A percentile compares a stretch with the other conserved stretches of the same genome.
phyloP scores from a whole-genome alignment of 2,797 vertebrate genomes.

The Cynopterus sphinx region DNA sequence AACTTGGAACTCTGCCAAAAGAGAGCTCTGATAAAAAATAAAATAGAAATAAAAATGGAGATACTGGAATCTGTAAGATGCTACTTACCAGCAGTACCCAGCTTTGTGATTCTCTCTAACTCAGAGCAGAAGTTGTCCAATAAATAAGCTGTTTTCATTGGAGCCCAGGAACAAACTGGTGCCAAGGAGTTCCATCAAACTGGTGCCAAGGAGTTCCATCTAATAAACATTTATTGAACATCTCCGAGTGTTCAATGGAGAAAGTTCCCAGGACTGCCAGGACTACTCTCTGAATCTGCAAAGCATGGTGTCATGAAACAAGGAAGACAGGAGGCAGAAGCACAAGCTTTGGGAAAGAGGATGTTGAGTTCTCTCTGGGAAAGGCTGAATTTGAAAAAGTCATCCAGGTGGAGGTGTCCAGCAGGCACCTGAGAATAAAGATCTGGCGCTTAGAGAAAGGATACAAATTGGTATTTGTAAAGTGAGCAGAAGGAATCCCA shows the following conservation, averaged over 20 bases:
- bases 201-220: neutral
- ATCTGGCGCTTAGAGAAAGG: neutral
- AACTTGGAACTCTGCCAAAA: neutral
- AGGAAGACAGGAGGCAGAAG: neutral
- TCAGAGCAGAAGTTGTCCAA: neutral
- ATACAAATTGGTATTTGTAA: neutral
- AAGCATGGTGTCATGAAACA: neutral
- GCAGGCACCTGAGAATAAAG: neutral
- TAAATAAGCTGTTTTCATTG: neutral
- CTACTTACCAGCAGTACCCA: neutral
- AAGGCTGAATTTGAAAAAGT: neutral
- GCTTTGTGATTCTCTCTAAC: neutral
- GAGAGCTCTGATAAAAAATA: neutral
- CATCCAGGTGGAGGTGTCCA: neutral
- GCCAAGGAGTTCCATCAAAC: neutral
- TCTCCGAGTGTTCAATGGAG: neutral
- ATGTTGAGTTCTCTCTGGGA: neutral
- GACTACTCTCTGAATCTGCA: neutral
- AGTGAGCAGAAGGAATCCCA: neutral
- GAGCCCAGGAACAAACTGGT: neutral
- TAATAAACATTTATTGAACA: neutral
- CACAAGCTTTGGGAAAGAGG: neutral
- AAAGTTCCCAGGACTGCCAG: neutral
- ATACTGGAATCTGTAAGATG: neutral
- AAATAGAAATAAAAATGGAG: neutral